phyloP scores from a whole-genome alignment of 2,113 vertebrate species.

The Rhinolophus sinicus region DNA sequence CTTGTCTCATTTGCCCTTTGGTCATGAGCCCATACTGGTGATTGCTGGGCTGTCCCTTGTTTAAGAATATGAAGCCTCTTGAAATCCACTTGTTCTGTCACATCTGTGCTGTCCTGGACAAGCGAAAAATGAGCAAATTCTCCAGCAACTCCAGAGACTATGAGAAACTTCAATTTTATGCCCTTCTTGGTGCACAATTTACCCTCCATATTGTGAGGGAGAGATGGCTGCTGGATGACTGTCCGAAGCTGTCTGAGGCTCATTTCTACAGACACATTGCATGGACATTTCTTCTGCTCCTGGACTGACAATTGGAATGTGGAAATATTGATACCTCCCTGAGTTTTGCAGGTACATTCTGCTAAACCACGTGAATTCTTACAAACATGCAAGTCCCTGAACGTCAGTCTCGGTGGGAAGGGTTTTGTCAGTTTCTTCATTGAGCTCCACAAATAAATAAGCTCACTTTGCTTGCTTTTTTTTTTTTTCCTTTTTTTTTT shows the following conservation, averaged over 20 bases:
- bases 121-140: background rate
- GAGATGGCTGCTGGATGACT: background rate
- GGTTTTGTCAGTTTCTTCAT: background rate
- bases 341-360: background rate
- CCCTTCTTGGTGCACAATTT: background rate
- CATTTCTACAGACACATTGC: background rate
- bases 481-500: background rate
- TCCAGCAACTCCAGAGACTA: background rate
- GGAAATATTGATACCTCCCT: background rate
- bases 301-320: background rate
- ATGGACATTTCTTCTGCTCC: background rate
- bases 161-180: background rate
- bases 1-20: background rate
- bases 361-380: background rate
- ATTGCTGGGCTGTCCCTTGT: background rate
- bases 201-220: background rate
- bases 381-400: background rate
- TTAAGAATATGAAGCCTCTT: background rate
- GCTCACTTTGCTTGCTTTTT: background rate
- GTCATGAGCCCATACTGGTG: background rate
- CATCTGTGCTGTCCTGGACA: background rate
- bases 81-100: background rate
- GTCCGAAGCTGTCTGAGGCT: background rate
- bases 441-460: background rate
- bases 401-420: background rate